Percentiles rank a stretch among this genome's conserved stretches.
Conservation (phyloP, 2,113 vertebrate species). For the Burhinus bistriatus region DNA sequence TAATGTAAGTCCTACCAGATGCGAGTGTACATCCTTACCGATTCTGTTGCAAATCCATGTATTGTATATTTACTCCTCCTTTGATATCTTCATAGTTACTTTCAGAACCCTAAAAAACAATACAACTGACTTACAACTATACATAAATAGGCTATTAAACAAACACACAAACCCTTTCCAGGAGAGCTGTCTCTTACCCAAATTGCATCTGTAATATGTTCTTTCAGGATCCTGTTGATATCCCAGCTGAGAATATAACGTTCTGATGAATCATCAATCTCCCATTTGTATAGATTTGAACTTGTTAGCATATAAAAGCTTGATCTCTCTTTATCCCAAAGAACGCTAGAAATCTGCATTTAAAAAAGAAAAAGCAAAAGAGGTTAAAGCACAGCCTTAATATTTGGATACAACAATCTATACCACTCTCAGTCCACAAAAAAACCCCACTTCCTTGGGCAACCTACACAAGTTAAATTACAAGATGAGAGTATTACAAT, state of each 20-base stretch:
- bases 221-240: constrained; percentile 77
- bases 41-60: constrained; percentile 89
- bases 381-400: neutral
- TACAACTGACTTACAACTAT: neutral
- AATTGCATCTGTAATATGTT: constrained; percentile 88
- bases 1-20: neutral
- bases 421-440: neutral
- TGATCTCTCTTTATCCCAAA: constrained; percentile 80
- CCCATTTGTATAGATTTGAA: constrained; percentile 88
- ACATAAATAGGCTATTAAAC: neutral
- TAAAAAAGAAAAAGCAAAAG: neutral
- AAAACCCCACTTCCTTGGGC: neutral
- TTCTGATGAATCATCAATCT: constrained; percentile 85
- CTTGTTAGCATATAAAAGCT: constrained; percentile 86
- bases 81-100: constrained; percentile 92
- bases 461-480: neutral
- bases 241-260: constrained; percentile 88
- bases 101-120: constrained; percentile 86
- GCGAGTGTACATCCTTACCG: constrained; percentile 77
- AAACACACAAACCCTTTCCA: neutral
- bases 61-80: constrained; percentile 83
- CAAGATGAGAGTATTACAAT: neutral
- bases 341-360: constrained; percentile 83
- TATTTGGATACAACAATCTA: neutral
- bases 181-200: constrained; percentile 81